A percentile compares a stretch with the other conserved stretches of the same genome.
Evolutionary conservation across 2,888 invertebrate genomes (phyloP).

Genomic region (Ophonus ardosiacus): DNA sequence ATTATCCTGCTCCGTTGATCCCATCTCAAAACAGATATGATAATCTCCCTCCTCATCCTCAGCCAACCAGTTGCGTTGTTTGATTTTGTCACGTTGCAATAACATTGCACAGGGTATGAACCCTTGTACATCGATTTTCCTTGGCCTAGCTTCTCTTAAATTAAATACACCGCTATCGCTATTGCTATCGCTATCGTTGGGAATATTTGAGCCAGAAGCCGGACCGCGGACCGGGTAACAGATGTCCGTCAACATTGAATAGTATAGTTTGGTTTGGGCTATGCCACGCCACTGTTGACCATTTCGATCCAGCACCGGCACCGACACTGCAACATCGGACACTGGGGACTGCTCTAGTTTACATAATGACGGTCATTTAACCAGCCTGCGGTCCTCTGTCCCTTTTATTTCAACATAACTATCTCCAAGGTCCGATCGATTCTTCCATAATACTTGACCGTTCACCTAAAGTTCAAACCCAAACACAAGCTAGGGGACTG

Average conservation of each 20-base stretch:
- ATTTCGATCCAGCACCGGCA: slow-evolving; percentile 3
- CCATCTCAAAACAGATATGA: slow-evolving; percentile 50
- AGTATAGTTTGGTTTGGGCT: neutral
- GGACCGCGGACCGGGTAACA: slow-evolving; percentile 1
- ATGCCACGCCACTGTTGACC: neutral
- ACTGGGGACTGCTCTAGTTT: slow-evolving; percentile 73
- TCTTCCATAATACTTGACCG: slow-evolving; percentile 70
- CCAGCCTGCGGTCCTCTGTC: slow-evolving; percentile 72
- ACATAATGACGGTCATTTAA: slow-evolving; percentile 75
- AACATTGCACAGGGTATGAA: slow-evolving; percentile 10
- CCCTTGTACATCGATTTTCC: neutral
- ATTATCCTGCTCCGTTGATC: slow-evolving; percentile 50
- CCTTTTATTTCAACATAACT: slow-evolving; percentile 72
- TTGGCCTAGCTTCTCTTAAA: neutral
- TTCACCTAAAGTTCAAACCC: neutral
- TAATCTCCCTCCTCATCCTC: slow-evolving; percentile 45
- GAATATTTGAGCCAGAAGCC: too few species aligned
- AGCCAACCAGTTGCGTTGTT: slow-evolving; percentile 36
- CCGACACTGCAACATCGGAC: slow-evolving; percentile 19
- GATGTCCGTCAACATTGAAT: slow-evolving; percentile 16
- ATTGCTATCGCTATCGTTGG: too few species aligned
- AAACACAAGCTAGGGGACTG: neutral
- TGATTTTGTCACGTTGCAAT: slow-evolving; percentile 29
- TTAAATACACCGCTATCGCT: neutral
- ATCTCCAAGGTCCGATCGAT: slow-evolving; percentile 69